Conservation (phyloP, 2,888 invertebrate species). For the Philaethria dido region DNA sequence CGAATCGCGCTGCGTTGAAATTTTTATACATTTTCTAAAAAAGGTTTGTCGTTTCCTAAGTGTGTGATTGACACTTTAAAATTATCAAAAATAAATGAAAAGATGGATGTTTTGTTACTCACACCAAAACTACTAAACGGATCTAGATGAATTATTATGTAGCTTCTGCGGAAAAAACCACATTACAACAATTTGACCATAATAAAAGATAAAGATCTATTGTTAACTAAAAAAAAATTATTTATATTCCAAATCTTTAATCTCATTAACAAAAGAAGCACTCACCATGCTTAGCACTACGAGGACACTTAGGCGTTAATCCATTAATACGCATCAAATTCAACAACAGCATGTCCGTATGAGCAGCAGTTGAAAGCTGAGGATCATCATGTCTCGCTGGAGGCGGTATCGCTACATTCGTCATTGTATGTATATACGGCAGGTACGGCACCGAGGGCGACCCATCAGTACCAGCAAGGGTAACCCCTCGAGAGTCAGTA, state of each 20-base stretch:
- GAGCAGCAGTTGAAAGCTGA: conserved; percentile 67
- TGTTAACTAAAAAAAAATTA: no score
- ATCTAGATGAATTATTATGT: no score
- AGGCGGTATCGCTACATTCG: conserved; percentile 35
- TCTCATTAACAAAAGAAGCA: background rate
- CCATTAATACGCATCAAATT: conserved; percentile 78
- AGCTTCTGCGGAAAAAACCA: no score
- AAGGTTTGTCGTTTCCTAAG: no score
- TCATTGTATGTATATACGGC: conserved; percentile 30
- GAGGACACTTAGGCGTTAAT: conserved; percentile 53
- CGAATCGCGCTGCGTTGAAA: no score
- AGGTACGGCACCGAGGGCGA: conserved; percentile 51
- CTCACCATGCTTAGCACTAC: conserved; percentile 59
- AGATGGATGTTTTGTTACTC: no score
- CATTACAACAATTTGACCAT: no score
- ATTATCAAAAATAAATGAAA: no score
- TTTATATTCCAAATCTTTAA: background rate
- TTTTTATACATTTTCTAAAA: no score
- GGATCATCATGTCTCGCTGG: conserved; percentile 58
- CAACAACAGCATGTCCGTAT: conserved; percentile 74
- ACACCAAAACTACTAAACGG: no score
- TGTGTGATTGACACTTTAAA: no score
- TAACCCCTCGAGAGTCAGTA: conserved; percentile 47
- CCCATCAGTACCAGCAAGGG: conserved; percentile 48
- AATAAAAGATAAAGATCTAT: no score